Evolutionary conservation across 2,797 vertebrate genomes (phyloP).

Genomic region (Picus viridis): DNA sequence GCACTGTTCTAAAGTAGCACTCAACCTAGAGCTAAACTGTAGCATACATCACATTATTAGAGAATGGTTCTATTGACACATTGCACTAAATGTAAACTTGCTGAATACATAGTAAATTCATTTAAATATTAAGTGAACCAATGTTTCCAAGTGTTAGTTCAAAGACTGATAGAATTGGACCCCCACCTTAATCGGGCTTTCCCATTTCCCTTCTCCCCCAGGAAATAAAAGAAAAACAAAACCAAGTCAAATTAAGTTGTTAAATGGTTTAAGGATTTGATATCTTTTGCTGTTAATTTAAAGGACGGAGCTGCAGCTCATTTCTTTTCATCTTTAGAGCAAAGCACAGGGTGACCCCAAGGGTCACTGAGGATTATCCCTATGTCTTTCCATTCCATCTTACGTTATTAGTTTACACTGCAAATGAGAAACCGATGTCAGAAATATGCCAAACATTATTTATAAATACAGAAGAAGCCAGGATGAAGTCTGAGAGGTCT

Average conservation of each 20-base stretch:
- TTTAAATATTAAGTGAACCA: slow-evolving; percentile 55
- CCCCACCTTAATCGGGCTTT: neutral
- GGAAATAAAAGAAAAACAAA: slow-evolving; percentile 62
- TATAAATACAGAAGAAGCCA: slow-evolving; percentile 29
- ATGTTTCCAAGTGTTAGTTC: slow-evolving; percentile 38
- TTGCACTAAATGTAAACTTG: neutral
- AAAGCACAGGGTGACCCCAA: slow-evolving; percentile 54
- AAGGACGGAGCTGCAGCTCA: slow-evolving; percentile 51
- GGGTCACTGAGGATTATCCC: slow-evolving; percentile 43
- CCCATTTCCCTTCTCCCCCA: slow-evolving; percentile 35
- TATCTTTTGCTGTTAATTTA: slow-evolving; percentile 68
- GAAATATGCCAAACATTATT: slow-evolving; percentile 41
- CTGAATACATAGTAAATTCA: slow-evolving; percentile 14
- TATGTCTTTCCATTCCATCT: slow-evolving; percentile 46
- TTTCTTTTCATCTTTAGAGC: slow-evolving; percentile 69
- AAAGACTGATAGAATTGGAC: slow-evolving; percentile 55
- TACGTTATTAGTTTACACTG: slow-evolving; percentile 42
- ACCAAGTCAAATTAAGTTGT: slow-evolving; percentile 72
- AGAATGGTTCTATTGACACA: neutral
- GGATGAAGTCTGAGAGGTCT: neutral
- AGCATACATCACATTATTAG: neutral
- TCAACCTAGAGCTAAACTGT: neutral
- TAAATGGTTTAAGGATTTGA: slow-evolving; percentile 64
- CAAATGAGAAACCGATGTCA: slow-evolving; percentile 65
- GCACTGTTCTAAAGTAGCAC: neutral